Conservation (phyloP, 2,113 vertebrate genomes). For the Fregata magnificens region DNA sequence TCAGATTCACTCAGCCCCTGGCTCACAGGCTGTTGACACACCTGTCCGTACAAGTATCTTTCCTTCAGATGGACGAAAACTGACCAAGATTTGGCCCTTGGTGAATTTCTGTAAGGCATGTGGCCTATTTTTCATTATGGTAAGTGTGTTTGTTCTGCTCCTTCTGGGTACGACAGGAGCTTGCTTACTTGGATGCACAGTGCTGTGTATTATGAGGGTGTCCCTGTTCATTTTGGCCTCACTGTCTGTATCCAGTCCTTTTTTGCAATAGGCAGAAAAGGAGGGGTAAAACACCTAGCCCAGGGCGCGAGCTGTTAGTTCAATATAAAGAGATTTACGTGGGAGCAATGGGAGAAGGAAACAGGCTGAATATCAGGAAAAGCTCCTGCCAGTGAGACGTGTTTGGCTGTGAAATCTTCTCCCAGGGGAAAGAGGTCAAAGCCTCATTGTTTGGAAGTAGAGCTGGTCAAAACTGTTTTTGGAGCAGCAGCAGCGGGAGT, state of each 20-base stretch:
- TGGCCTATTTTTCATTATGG: slow-evolving; percentile 36
- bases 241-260: neutral
- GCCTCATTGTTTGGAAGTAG: slow-evolving; percentile 61
- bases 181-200: neutral
- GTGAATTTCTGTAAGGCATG: slow-evolving; percentile 42
- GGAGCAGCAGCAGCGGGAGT: slow-evolving; percentile 39
- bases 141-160: slow-evolving; percentile 34
- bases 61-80: slow-evolving; percentile 52
- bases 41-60: neutral
- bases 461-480: slow-evolving; percentile 57
- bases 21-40: slow-evolving; percentile 59
- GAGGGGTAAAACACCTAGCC: slow-evolving; percentile 25
- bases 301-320: neutral
- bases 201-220: neutral
- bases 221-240: neutral
- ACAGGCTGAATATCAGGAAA: slow-evolving; percentile 69
- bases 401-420: slow-evolving; percentile 72
- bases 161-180: neutral
- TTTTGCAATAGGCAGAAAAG: neutral
- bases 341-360: slow-evolving; percentile 64
- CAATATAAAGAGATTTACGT: slow-evolving; percentile 57
- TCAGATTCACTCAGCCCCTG: slow-evolving; percentile 16
- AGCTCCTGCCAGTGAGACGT: slow-evolving; percentile 66
- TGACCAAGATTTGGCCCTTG: slow-evolving; percentile 44
- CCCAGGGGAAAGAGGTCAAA: slow-evolving; percentile 68